Base-by-base conservation (phyloP, 2,113 vertebrate species). In the Clarias gariepinus region DNA sequence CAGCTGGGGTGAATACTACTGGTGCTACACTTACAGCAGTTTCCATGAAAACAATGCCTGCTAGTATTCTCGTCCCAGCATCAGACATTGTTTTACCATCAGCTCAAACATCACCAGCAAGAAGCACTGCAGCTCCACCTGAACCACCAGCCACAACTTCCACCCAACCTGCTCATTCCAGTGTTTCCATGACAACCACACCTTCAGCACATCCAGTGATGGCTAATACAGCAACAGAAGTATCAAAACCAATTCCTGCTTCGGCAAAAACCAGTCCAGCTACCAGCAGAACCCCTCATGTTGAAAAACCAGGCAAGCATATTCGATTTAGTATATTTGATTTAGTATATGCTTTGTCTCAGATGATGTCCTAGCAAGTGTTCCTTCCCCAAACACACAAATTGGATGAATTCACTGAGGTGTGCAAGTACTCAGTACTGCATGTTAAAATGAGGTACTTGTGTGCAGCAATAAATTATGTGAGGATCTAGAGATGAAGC, bases 301-400 rank as follows among this genome's bases (percentile, higher is more conserved):
- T 68, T 47, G 89, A 91, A 30, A 90, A 86, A 87, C 82, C 90
- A 89, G 91, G 91, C 87, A 86, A 89, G 85, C 53, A 64, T 55
- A 55, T 78, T 55, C 28, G 19, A 21, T 80, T 36, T 13, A 28
- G 58, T 47, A 47, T 47, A 47, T 78, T 55, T 78, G 19, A 21
- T 80, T 36, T 36, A 30, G 58, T 60, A 52, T 30, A 60, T 16
- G 8, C n/a, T 7, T 11, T 23, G 19, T 73, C 7, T 7, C 19
- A 77, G 53, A 77, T 28, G 15, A 10, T 55, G 74, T 78, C 13
- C 41, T 66, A 23, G 60, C 10, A 64, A 30, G 36, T 28, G 9
- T 82, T 82, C 10, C 6, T 18, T 6, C 36, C 68, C 3, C 3
- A 83, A 19, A 0, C 23, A 12, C 64, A 69, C 6, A n/a, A 13